These are phyloP conservation scores for Myoxocephalus aenaeus DNA, from an alignment of 2,797 vertebrate species.

Conservation along the genomic window DNA sequence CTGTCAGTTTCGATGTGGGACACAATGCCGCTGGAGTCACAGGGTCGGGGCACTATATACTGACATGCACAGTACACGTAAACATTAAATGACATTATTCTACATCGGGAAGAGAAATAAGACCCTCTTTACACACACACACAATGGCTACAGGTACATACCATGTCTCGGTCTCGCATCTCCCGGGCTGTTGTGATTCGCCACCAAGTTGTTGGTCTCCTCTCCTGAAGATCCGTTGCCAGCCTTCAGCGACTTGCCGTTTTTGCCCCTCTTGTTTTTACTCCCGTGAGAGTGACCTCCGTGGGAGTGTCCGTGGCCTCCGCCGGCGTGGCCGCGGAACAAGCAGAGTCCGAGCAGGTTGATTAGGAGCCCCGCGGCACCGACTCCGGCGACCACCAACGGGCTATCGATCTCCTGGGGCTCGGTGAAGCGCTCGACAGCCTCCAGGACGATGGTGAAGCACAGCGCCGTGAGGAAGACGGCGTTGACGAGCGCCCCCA, in stretches of 20 bases:
- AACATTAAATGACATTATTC: background rate
- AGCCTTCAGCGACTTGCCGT: slow-evolving; percentile 74
- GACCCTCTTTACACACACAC: background rate
- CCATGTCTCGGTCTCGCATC: slow-evolving; percentile 76
- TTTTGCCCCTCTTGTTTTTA: slow-evolving; percentile 76
- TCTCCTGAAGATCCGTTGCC: slow-evolving; percentile 81
- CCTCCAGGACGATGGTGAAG: slow-evolving; percentile 97
- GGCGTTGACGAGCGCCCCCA: slow-evolving; percentile 98
- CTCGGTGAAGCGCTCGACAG: slow-evolving; percentile 94
- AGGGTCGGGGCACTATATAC: background rate
- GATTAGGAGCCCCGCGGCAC: slow-evolving; percentile 90
- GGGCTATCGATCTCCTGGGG: slow-evolving; percentile 93
- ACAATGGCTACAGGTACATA: slow-evolving; percentile 26
- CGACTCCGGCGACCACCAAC: slow-evolving; percentile 89
- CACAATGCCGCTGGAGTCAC: background rate
- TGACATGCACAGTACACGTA: background rate
- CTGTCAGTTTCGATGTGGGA: slow-evolving; percentile 13
- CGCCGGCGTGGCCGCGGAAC: slow-evolving; percentile 93
- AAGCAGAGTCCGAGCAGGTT: slow-evolving; percentile 94
- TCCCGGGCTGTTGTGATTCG: slow-evolving; percentile 87
- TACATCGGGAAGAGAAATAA: background rate
- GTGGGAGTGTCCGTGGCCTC: slow-evolving; percentile 86
- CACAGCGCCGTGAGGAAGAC: slow-evolving; percentile 98
- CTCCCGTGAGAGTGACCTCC: slow-evolving; percentile 83
- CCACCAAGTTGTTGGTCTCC: slow-evolving; percentile 95